Evolutionary conservation across 2,113 vertebrate genomes (phyloP).

Genomic region (Pheucticus melanocephalus): DNA sequence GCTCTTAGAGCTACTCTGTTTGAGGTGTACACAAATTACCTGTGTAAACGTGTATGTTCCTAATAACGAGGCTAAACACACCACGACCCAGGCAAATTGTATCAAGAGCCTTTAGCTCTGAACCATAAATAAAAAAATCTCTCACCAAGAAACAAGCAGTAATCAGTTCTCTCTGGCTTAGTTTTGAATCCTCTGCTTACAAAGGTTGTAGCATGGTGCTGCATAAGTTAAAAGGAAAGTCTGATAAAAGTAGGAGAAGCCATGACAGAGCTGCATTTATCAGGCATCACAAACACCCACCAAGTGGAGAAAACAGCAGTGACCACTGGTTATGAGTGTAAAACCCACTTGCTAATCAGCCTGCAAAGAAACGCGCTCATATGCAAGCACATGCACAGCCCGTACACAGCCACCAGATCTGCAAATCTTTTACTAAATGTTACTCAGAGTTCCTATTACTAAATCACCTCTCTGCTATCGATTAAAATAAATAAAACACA

Average conservation of each 20-base stretch:
- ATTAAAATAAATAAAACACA: constrained; percentile 47
- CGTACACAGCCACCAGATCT: neutral
- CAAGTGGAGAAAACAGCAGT: constrained; percentile 6
- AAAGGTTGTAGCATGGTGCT: neutral
- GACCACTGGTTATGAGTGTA: neutral
- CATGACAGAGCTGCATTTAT: neutral
- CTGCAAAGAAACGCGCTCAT: neutral
- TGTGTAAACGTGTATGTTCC: constrained; percentile 38
- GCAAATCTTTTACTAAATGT: constrained; percentile 3
- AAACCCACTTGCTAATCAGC: constrained; percentile 44
- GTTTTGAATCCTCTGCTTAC: neutral
- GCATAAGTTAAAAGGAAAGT: constrained; percentile 9
- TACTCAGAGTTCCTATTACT: neutral
- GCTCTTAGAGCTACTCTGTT: neutral
- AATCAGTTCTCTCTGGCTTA: constrained; percentile 17
- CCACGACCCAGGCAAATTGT: constrained; percentile 57
- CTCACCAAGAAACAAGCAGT: constrained; percentile 4
- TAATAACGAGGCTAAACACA: constrained; percentile 47
- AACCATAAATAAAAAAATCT: neutral
- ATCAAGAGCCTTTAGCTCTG: constrained; percentile 5
- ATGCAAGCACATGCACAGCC: constrained; percentile 19
- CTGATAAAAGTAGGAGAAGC: constrained; percentile 11
- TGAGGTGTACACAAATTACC: constrained; percentile 45
- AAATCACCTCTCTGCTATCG: constrained; percentile 52
- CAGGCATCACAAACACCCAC: neutral